A percentile compares a stretch with the other conserved stretches of the same genome.
phyloP scores from a whole-genome alignment of 2,113 vertebrate genomes.

The Caretta caretta region DNA sequence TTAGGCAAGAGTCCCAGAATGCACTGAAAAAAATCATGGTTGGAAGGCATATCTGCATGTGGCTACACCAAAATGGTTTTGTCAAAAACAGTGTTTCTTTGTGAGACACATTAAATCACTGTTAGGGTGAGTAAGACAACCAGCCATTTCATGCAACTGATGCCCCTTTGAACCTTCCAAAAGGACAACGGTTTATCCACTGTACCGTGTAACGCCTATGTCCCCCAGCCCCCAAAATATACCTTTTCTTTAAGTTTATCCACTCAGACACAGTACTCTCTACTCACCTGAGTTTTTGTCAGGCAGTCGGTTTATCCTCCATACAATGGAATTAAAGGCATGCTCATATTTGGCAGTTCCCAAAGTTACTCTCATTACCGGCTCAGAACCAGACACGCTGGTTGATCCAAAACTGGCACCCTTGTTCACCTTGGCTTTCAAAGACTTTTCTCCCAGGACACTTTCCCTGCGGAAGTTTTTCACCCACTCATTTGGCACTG shows the following conservation, averaged over 20 bases:
- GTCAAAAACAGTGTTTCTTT: background rate
- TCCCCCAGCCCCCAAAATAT: background rate
- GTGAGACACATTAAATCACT: background rate
- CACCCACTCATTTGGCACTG: conserved; percentile 88
- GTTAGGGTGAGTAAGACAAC: background rate
- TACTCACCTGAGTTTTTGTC: conserved; percentile 93
- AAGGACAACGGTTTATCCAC: background rate
- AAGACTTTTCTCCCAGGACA: conserved; percentile 87
- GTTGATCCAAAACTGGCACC: conserved; percentile 89
- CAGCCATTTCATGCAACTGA: background rate
- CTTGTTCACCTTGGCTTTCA: conserved; percentile 92
- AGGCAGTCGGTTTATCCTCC: conserved; percentile 90
- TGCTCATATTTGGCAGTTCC: conserved; percentile 92
- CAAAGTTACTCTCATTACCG: conserved; percentile 92
- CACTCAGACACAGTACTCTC: background rate
- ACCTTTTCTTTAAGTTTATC: background rate
- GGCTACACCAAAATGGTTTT: background rate
- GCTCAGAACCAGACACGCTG: conserved; percentile 87
- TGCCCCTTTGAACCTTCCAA: background rate
- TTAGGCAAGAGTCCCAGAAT: background rate
- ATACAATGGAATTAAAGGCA: conserved; percentile 90
- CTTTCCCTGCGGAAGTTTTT: conserved; percentile 92
- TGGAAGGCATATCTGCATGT: background rate
- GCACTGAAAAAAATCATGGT: background rate
- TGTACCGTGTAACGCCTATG: background rate